Conservation (phyloP, 2,113 vertebrate genomes). For the Willisornis vidua region DNA sequence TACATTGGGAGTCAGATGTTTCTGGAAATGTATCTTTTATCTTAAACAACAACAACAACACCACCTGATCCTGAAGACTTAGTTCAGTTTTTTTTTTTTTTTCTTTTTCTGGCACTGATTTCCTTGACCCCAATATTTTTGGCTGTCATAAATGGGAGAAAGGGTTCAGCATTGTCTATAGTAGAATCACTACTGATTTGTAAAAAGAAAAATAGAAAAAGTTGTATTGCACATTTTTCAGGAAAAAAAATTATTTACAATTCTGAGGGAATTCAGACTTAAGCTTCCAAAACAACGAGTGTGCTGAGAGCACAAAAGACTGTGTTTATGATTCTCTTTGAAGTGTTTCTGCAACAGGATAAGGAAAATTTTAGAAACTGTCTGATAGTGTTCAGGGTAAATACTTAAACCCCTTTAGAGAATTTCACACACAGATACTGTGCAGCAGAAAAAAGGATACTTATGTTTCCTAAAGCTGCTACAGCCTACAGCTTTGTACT, state of each 20-base stretch:
- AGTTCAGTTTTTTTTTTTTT: not conserved
- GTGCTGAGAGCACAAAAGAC: conserved; percentile 76
- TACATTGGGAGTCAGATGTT: not conserved
- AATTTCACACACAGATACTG: conserved; percentile 96
- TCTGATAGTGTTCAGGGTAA: conserved; percentile 97
- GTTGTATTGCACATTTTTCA: conserved; percentile 47
- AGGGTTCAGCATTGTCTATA: not conserved
- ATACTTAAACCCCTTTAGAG: conserved; percentile 99
- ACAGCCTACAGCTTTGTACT: conserved; percentile 94
- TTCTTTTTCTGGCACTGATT: conserved; percentile 1
- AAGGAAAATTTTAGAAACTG: conserved; percentile 93
- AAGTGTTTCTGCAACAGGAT: conserved; percentile 97
- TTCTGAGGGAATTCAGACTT: conserved; percentile 76
- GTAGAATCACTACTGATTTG: not conserved
- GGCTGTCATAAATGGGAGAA: not conserved
- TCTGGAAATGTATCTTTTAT: not conserved
- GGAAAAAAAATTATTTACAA: conserved; percentile 68
- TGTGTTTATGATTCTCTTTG: conserved; percentile 96
- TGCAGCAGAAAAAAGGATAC: conserved; percentile 87
- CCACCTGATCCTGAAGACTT: not conserved
- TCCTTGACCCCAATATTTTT: conserved; percentile 26
- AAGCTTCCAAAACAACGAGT: conserved; percentile 77
- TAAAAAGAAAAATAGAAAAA: not conserved
- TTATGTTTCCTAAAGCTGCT: conserved; percentile 95
- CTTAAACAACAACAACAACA: not conserved